Conservation (phyloP, 2,113 vertebrate species). For the Seriola quinqueradiata region DNA sequence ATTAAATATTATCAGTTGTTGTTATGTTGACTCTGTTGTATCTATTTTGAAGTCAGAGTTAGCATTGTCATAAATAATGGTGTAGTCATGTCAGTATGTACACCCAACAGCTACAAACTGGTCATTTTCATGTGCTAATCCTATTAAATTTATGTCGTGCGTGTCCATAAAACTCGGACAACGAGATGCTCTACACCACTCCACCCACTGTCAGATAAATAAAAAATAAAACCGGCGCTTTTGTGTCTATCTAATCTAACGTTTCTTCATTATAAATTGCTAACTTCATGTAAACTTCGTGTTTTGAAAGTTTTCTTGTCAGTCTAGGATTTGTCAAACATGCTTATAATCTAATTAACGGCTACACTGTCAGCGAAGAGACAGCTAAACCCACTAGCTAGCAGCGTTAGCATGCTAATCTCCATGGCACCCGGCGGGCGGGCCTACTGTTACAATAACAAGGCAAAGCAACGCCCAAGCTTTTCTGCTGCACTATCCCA, state of each 20-base stretch:
- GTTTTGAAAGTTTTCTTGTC: rapidly evolving
- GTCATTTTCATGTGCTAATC: neutral
- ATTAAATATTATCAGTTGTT: neutral
- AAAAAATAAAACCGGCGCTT: neutral
- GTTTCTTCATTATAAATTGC: neutral
- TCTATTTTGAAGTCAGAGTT: neutral
- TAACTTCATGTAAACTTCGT: neutral
- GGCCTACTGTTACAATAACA: conserved; percentile 54
- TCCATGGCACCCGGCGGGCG: conserved; percentile 65
- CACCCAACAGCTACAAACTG: neutral
- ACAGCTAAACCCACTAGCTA: conserved; percentile 23
- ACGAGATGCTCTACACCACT: conserved; percentile 14
- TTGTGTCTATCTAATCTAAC: neutral
- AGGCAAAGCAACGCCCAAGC: conserved; percentile 27
- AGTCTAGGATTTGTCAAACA: neutral
- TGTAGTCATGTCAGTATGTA: neutral
- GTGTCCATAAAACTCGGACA: conserved; percentile 6
- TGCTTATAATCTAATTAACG: conserved; percentile 26
- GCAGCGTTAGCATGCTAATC: conserved; percentile 72
- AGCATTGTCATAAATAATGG: neutral
- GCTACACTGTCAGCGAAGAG: neutral
- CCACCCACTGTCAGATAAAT: conserved; percentile 8
- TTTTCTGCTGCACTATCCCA: neutral
- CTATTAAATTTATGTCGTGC: neutral
- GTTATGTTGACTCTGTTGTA: neutral